Evolutionary conservation across 2,797 vertebrate species (phyloP), one percentile per base, ranked within the genome.

Genomic region (Tapirus indicus): DNA sequence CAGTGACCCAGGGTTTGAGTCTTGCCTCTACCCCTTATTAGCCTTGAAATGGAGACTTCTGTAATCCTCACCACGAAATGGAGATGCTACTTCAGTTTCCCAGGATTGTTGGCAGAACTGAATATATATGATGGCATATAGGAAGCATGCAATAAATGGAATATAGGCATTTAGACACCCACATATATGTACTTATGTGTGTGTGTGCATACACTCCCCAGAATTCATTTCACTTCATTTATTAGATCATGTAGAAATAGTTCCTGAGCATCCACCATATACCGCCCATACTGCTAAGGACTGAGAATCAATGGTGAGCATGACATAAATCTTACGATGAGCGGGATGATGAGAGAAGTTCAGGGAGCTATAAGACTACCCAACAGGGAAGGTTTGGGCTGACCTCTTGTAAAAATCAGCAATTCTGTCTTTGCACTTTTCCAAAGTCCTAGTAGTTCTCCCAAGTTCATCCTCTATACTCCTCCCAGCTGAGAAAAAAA

Each of bases 401-500:
- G 49, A 78, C 32, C 38, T 64, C 68, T 80, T 29, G n/a, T 49
- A 6, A 74, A 79, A 54, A n/a, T n/a, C 27, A 87, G 44, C 41
- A 64, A 6, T 72, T 75, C 27, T 44, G 14, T 7, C 66, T 82
- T 64, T 23, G 78, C 29, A 32, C 23, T 84, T 91, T 86, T 52
- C 58, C 71, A 32, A 44, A 68, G 60, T 60, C 60, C 41, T 88
- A 41, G 32, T n/a, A 56, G 54, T 25, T 58, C 44, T 74, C 56
- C n/a, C 14, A 27, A 29, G 17, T 58, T 60, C 47, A 38, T 16
- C n/a, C 58, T 92, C 69, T 89, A 21, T 8, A 64, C 82, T 69
- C 84, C 77, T 91, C 20, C 38, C 54, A 77, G 64, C 20, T 74
- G 44, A 85, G 80, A 54, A 27, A 8, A 71, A 78, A 56, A 68